Evolutionary conservation across 2,888 invertebrate species (phyloP), one percentile per base, ranked within the genome.

Genomic region (Pristionchus entomophagus): DNA sequence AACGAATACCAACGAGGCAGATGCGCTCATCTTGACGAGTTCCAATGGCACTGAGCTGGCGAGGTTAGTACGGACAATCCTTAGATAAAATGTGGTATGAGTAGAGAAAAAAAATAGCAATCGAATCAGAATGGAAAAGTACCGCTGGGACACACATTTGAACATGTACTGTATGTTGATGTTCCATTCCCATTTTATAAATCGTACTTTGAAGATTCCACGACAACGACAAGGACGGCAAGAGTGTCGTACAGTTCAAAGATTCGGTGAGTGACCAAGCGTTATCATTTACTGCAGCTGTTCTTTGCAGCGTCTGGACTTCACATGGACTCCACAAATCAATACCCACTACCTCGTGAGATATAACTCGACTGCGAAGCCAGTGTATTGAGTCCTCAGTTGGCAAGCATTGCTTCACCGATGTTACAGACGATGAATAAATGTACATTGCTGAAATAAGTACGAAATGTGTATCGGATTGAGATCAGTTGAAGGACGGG

Each of bases 331-430:
- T 38, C 22, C 38, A 22, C 17, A 14, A 22, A 0, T 19, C 3
- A 29, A 32, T n/a, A 69, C 69, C 2, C 38, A 69, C 38, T 69
- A 38, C n/a, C 69, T 69, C 41, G 69, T 69, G 38, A 1, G 69
- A 35, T 69, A 69, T n/a, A 69, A 69, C 38, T 69, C 69, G 3
- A 69, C 69, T 22, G 69, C 69, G 14, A 62, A 62, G 32, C 62
- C 62, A 17, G 17, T 29, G 0, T 62, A 62, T 62, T 62, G 62
- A 62, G 10, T 62, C 17, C n/a, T 26, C 62, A 62, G 26, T 29
- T 62, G 0, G 8, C n/a, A 56, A 26, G n/a, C n/a, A n/a, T n/a
- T n/a, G n/a, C n/a, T n/a, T n/a, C n/a, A n/a, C n/a, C n/a, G n/a
- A n/a, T n/a, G n/a, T n/a, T n/a, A n/a, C n/a, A n/a, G n/a, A n/a